Evolutionary conservation across 2,888 invertebrate genomes (phyloP).

Genomic region (Orthonychiurus folsomi): DNA sequence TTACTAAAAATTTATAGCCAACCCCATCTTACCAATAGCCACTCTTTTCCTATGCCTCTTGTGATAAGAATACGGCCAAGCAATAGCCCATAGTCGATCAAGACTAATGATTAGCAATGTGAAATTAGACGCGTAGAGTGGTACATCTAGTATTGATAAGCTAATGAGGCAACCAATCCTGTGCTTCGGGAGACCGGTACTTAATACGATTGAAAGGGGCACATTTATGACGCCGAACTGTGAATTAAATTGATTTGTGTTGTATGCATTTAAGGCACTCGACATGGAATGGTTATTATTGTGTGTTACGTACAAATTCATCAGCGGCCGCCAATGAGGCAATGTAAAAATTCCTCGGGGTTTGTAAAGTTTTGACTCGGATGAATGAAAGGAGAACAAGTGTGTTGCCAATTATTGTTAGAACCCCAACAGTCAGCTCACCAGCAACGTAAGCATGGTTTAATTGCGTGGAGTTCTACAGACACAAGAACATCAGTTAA

Average conservation of each 20-base stretch:
- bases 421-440: slow-evolving; percentile 69
- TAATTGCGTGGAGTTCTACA: not conserved
- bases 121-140: slow-evolving; percentile 85
- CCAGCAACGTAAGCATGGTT: slow-evolving; percentile 56
- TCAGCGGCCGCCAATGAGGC: slow-evolving; percentile 82
- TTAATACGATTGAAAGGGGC: slow-evolving; percentile 59
- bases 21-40: slow-evolving; percentile 61
- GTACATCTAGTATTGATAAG: slow-evolving; percentile 69
- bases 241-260: too few relatives aligned
- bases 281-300: not conserved
- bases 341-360: slow-evolving; percentile 80
- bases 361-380: slow-evolving; percentile 63
- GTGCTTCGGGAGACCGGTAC: slow-evolving; percentile 64
- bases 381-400: slow-evolving; percentile 76
- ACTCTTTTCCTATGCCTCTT: slow-evolving; percentile 55
- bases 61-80: slow-evolving; percentile 81
- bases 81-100: slow-evolving; percentile 85
- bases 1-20: not conserved
- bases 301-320: not conserved
- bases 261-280: not conserved
- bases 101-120: slow-evolving; percentile 81
- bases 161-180: slow-evolving; percentile 75
- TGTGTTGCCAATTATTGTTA: slow-evolving; percentile 72
- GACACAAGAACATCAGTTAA: too few relatives aligned
- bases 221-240: slow-evolving; percentile 77